Conservation (phyloP, 2,113 vertebrate genomes). For the Irena cyanogastra region DNA sequence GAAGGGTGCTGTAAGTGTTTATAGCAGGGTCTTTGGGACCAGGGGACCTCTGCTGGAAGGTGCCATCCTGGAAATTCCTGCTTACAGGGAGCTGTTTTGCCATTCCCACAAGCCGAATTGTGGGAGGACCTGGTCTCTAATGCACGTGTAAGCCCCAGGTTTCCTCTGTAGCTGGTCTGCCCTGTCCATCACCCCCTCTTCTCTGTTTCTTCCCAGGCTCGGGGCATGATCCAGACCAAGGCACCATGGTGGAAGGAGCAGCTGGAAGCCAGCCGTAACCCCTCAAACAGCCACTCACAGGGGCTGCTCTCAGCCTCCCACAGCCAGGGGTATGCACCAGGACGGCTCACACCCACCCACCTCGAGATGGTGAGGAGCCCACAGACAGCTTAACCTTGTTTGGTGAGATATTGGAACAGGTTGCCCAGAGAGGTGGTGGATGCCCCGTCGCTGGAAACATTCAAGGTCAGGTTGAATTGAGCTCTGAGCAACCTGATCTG, state of each 20-base stretch:
- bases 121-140: neutral
- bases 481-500: neutral
- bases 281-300: conserved; percentile 57
- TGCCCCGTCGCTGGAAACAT: neutral
- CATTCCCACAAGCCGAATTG: neutral
- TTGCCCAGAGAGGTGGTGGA: neutral
- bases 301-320: conserved; percentile 32
- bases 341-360: conserved; percentile 61
- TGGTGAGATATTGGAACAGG: neutral
- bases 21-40: neutral
- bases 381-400: neutral
- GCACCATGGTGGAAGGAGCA: conserved; percentile 74
- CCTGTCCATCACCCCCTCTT: neutral
- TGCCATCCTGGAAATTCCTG: neutral
- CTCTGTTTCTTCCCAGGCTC: conserved; percentile 55
- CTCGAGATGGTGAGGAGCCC: conserved; percentile 70
- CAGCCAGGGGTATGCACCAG: conserved; percentile 58
- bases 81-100: neutral
- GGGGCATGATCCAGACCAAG: conserved; percentile 68
- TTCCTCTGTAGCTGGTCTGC: neutral
- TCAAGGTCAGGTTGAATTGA: neutral
- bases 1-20: neutral
- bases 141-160: accelerated
- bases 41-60: neutral
- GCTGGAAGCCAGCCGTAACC: conserved; percentile 70